Conservation (phyloP, 92 coral and sea anemone genomes). For the Parazoanthus atlanticus region DNA sequence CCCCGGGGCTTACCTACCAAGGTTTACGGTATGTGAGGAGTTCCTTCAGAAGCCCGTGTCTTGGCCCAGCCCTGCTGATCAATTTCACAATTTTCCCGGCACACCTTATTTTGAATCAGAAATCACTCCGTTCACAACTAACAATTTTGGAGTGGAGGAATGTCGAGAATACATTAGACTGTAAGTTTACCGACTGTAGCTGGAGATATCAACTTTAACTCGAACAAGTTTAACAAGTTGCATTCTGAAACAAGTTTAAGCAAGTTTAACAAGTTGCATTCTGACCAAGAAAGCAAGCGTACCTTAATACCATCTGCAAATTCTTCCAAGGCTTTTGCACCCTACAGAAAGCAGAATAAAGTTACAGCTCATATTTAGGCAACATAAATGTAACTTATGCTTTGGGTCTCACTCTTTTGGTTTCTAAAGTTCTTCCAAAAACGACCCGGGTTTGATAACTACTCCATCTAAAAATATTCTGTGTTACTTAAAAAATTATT, state of each 20-base stretch:
- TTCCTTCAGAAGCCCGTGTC: too few species aligned
- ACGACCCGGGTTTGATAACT: background rate
- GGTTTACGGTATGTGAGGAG: too few species aligned
- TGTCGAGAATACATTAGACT: background rate
- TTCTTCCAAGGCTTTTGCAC: constrained; percentile 95
- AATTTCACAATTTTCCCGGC: too few species aligned
- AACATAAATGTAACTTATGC: background rate
- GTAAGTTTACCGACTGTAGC: background rate
- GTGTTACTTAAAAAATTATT: too few species aligned
- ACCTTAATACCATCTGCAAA: constrained; percentile 98
- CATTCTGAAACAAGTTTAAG: background rate
- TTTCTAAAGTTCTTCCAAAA: background rate
- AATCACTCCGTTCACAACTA: background rate
- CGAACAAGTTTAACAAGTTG: background rate
- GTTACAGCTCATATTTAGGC: background rate
- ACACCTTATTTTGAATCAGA: background rate
- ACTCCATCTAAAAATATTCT: too few species aligned
- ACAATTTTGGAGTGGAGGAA: background rate
- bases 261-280: background rate
- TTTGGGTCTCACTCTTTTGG: background rate
- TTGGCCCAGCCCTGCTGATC: too few species aligned
- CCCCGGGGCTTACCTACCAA: too few species aligned
- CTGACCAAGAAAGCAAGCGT: background rate
- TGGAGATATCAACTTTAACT: too few species aligned
- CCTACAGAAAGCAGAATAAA: constrained; percentile 47